Conservation (phyloP, 2,888 invertebrate genomes). For the Liopterus haemorrhoidalis region DNA sequence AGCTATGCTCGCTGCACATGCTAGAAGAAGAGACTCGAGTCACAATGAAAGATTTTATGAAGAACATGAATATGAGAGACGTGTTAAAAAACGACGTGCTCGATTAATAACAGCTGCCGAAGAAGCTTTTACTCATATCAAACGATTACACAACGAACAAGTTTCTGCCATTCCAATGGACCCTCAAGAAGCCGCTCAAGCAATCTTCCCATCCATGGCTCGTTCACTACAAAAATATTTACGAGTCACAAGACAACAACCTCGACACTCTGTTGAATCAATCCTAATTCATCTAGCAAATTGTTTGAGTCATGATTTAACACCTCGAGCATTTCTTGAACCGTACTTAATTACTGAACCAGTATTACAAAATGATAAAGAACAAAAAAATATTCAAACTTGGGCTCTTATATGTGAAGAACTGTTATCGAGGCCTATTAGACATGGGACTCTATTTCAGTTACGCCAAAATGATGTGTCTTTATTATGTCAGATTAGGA, state of each 20-base stretch:
- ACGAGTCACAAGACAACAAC: slow-evolving; percentile 92
- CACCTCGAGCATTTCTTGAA: slow-evolving; percentile 91
- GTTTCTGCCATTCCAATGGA: slow-evolving; percentile 83
- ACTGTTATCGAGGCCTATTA: slow-evolving; percentile 77
- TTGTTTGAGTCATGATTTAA: slow-evolving; percentile 88
- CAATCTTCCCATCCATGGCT: slow-evolving; percentile 95
- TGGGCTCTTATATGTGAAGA: slow-evolving; percentile 96
- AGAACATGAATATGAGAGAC: slow-evolving; percentile 91
- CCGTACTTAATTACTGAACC: slow-evolving; percentile 84
- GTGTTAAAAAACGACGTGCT: slow-evolving; percentile 86
- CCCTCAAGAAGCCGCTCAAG: slow-evolving; percentile 93
- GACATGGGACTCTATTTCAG: slow-evolving; percentile 81
- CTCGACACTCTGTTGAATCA: slow-evolving; percentile 88
- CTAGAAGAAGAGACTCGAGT: slow-evolving; percentile 80
- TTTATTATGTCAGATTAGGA: slow-evolving; percentile 76
- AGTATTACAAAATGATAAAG: slow-evolving; percentile 78
- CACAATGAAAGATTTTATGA: slow-evolving; percentile 98
- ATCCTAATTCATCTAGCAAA: slow-evolving; percentile 85
- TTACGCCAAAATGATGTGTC: slow-evolving; percentile 90
- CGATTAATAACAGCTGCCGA: slow-evolving; percentile 89
- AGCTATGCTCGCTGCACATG: slow-evolving; percentile 66
- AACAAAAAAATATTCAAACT: slow-evolving; percentile 75
- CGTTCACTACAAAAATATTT: slow-evolving; percentile 94
- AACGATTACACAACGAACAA: slow-evolving; percentile 66
- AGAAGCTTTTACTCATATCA: slow-evolving; percentile 96